phyloP scores from a whole-genome alignment of 2,797 vertebrate genomes.

The Poeciliopsis paucimaculata region DNA sequence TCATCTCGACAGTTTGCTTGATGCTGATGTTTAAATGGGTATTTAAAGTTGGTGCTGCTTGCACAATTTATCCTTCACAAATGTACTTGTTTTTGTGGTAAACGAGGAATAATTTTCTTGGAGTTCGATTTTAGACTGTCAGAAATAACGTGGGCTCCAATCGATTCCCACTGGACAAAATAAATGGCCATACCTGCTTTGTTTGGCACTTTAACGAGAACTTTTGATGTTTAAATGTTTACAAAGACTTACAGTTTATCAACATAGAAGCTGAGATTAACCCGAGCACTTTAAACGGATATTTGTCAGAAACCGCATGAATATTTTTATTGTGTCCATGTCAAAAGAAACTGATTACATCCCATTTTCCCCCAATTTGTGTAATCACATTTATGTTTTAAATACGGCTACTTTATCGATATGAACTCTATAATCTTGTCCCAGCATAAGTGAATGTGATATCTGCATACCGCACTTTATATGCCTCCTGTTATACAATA shows the following conservation, averaged over 20 bases:
- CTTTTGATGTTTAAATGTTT: slow-evolving; percentile 6
- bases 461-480: slow-evolving; percentile 65
- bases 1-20: slow-evolving; percentile 17
- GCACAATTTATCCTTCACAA: neutral
- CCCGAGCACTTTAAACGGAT: neutral
- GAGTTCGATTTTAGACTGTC: neutral
- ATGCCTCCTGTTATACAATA: slow-evolving; percentile 63
- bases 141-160: neutral
- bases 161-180: neutral
- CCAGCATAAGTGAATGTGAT: slow-evolving; percentile 59
- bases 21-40: slow-evolving; percentile 14
- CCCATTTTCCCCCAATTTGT: neutral
- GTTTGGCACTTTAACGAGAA: neutral
- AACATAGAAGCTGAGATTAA: neutral
- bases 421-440: slow-evolving; percentile 43
- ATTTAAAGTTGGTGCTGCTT: slow-evolving; percentile 1
- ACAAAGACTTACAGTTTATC: neutral
- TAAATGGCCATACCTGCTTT: neutral
- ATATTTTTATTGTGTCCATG: neutral
- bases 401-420: slow-evolving; percentile 40
- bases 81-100: neutral
- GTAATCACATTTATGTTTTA: slow-evolving; percentile 11
- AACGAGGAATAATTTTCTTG: neutral
- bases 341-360: slow-evolving; percentile 1
- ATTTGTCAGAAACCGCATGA: neutral